phyloP scores from a whole-genome alignment of 2,113 vertebrate genomes.

The Bagarius yarrelli region DNA sequence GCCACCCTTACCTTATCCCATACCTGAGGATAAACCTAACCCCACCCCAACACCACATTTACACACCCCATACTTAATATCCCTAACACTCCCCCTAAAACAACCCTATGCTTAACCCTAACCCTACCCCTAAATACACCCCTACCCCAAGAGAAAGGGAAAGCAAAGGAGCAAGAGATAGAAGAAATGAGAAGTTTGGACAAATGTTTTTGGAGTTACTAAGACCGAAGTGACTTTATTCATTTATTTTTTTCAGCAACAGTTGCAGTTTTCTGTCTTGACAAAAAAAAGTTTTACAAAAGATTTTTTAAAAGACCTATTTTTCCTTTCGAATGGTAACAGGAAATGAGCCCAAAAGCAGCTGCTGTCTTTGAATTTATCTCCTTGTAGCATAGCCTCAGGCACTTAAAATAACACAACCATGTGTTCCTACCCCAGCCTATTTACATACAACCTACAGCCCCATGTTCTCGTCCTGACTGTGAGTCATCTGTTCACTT shows the following conservation, averaged over 20 bases:
- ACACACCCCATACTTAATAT: no score
- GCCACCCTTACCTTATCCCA: no score
- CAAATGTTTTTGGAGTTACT: background rate
- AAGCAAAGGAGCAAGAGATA: background rate
- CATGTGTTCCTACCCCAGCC: background rate
- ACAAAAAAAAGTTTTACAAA: slow-evolving; percentile 1
- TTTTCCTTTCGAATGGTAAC: background rate
- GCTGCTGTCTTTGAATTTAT: slow-evolving; percentile 8
- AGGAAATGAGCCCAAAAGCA: slow-evolving; percentile 16
- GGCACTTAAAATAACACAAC: background rate
- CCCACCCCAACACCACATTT: no score
- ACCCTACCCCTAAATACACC: no score
- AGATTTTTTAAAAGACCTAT: background rate
- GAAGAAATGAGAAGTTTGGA: background rate
- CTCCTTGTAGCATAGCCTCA: background rate
- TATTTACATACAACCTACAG: background rate
- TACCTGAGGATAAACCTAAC: no score
- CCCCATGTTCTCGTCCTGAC: background rate
- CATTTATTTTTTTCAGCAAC: background rate
- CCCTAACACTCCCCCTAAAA: no score
- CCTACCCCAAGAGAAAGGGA: no score
- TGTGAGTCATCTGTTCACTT: background rate
- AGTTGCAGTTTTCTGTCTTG: background rate
- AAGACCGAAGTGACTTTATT: background rate
- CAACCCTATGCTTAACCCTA: no score